Conservation (phyloP, 92 coral and sea anemone genomes). For the Parazoanthus swiftii region DNA sequence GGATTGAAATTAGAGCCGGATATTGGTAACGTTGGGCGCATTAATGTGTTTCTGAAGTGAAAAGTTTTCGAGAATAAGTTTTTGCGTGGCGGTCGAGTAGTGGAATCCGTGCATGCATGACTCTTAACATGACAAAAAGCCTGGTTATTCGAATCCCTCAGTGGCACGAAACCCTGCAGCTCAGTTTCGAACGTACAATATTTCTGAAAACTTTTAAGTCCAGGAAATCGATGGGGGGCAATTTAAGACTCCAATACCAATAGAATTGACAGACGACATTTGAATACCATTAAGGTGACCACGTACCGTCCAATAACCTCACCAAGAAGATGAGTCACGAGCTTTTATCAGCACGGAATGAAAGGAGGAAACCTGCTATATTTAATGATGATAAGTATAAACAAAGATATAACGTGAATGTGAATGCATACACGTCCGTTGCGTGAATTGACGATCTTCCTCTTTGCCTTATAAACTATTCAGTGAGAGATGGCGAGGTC, state of each 20-base stretch:
- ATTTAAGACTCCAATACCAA: neutral
- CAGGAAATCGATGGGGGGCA: neutral
- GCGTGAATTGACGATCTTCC: neutral
- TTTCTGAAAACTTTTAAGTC: neutral
- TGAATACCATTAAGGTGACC: neutral
- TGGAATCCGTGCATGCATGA: too few species aligned
- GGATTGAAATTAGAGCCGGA: too few species aligned
- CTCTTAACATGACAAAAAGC: too few species aligned
- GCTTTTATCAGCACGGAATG: neutral
- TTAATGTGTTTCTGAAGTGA: too few species aligned
- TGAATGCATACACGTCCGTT: neutral
- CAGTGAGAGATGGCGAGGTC: neutral
- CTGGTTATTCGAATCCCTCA: too few species aligned
- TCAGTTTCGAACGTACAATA: neutral
- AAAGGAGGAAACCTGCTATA: slow-evolving; percentile 3
- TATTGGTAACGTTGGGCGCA: too few species aligned
- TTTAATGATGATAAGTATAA: neutral
- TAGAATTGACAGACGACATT: neutral
- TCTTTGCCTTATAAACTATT: neutral
- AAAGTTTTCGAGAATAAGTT: too few species aligned
- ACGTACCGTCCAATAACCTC: neutral
- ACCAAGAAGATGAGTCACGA: neutral
- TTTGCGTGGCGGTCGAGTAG: too few species aligned
- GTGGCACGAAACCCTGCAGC: too few species aligned
- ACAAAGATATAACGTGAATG: neutral